A percentile compares a stretch with the other conserved stretches of the same genome.
phyloP scores from a whole-genome alignment of 2,888 invertebrate species.

The Trachelus stipa region DNA sequence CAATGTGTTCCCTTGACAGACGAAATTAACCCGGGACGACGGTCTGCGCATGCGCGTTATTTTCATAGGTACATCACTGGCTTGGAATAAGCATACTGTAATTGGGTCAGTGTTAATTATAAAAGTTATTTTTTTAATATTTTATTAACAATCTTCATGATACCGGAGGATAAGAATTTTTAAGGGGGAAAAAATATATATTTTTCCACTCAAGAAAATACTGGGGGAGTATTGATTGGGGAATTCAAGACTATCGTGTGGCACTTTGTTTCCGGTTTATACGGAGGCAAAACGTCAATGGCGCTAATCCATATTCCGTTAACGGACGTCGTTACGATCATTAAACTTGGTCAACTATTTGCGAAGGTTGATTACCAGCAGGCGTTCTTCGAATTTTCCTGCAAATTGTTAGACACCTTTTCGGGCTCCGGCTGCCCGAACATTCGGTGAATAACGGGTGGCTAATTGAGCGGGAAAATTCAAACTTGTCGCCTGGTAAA shows the following conservation, averaged over 20 bases:
- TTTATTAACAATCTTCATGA: too few relatives aligned
- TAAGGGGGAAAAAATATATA: too few relatives aligned
- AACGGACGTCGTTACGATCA: neutral
- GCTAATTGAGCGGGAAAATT: neutral
- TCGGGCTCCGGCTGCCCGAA: neutral
- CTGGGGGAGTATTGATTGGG: neutral
- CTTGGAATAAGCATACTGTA: neutral
- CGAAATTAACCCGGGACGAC: neutral
- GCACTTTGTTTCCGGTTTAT: neutral
- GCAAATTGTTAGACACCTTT: neutral
- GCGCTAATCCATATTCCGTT: neutral
- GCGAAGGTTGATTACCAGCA: neutral
- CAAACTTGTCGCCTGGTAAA: neutral
- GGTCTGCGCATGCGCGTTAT: neutral
- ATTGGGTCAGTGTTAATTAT: neutral
- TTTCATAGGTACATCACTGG: neutral
- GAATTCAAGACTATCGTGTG: neutral
- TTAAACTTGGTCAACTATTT: constrained; percentile 8
- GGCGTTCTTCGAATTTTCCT: neutral
- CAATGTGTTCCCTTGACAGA: too few relatives aligned
- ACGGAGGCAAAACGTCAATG: neutral
- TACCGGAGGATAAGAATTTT: too few relatives aligned
- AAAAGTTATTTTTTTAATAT: neutral
- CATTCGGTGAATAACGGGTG: neutral
- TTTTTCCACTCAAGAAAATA: neutral